phyloP scores from a whole-genome alignment of 1,140 invertebrate species.

The Dufourea novaeangliae region DNA sequence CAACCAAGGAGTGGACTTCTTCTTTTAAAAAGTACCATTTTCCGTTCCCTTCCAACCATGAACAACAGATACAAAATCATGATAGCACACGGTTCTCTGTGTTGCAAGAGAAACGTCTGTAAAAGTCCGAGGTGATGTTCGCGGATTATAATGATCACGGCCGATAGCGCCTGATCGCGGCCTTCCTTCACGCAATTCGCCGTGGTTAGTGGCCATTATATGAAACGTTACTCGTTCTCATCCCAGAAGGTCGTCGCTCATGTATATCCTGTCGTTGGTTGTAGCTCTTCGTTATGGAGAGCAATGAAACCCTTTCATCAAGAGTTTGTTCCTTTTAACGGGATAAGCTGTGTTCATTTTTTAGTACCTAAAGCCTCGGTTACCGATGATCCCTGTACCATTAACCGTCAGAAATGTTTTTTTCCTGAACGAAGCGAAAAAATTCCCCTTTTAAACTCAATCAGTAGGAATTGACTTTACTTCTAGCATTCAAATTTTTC shows the following conservation, averaged over 20 bases:
- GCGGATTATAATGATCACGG: constrained; percentile 1
- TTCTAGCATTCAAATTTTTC: too few relatives aligned
- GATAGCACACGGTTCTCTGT: background rate
- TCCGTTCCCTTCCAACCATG: background rate
- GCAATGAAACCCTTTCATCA: background rate
- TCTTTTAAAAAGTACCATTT: background rate
- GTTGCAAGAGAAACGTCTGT: background rate
- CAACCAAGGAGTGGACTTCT: background rate
- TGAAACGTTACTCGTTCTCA: constrained; percentile 5
- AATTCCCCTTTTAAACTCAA: too few relatives aligned
- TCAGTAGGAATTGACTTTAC: too few relatives aligned
- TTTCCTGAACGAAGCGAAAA: too few relatives aligned
- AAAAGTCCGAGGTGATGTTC: background rate
- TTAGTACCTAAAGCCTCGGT: background rate
- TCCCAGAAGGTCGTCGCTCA: constrained; percentile 18
- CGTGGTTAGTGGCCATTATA: constrained; percentile 22
- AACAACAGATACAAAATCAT: background rate
- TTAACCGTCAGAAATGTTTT: background rate
- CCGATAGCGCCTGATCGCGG: background rate
- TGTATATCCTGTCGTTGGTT: too few relatives aligned
- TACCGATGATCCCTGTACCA: background rate
- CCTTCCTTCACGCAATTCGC: background rate
- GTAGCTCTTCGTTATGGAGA: background rate
- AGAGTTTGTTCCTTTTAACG: background rate
- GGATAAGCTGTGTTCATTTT: too few relatives aligned